A percentile compares a stretch with the other conserved stretches of the same genome.
phyloP scores from a whole-genome alignment of 2,888 invertebrate species.

The Rotaria macrura region DNA sequence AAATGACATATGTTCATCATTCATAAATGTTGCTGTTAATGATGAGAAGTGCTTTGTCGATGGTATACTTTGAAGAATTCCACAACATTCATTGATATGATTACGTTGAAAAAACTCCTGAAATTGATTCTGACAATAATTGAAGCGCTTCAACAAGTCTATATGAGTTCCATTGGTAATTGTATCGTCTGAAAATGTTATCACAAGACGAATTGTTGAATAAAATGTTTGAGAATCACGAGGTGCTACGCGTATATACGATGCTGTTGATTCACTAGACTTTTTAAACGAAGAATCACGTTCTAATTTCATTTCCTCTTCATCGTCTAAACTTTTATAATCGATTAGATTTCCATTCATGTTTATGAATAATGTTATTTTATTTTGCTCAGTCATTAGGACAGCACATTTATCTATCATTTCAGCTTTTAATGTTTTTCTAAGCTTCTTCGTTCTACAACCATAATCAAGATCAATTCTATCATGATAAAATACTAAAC shows the following conservation, averaged over 20 bases:
- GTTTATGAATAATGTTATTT: not conserved
- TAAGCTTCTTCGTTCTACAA: not conserved
- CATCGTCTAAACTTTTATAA: not conserved
- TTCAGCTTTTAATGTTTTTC: not conserved
- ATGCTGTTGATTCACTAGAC: not conserved
- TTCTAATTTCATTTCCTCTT: not conserved
- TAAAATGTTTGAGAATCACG: not conserved
- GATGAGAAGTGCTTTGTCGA: not conserved
- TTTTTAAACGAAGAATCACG: not conserved
- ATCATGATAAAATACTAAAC: not conserved
- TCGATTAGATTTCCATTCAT: not conserved
- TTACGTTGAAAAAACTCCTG: not conserved
- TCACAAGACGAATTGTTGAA: slow-evolving; percentile 3
- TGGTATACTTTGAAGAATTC: not conserved
- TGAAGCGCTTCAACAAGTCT: not conserved
- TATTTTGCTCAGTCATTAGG: not conserved
- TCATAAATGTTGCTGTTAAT: not conserved
- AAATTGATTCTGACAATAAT: not conserved
- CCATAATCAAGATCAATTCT: slow-evolving; percentile 10
- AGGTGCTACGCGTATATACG: not conserved
- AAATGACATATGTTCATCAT: not conserved
- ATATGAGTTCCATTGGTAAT: not conserved
- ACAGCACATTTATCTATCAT: not conserved
- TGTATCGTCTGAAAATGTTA: not conserved
- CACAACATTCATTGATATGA: not conserved